phyloP scores from a whole-genome alignment of 1,140 invertebrate genomes.

The Diabrotica virgifera region DNA sequence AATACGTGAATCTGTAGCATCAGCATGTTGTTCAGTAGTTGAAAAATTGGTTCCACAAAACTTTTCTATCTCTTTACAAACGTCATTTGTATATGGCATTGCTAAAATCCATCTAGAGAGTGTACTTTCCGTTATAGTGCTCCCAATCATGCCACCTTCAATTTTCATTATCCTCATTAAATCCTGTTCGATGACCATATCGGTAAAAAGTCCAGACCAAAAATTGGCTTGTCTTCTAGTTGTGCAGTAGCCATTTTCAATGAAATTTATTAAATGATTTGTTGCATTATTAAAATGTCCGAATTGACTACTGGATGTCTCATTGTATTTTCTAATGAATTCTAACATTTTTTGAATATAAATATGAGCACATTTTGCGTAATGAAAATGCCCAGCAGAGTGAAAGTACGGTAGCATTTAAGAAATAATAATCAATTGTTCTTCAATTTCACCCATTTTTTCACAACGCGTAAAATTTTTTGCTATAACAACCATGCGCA shows the following conservation, averaged over 20 bases:
- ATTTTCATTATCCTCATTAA: constrained; percentile 50
- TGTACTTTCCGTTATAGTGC: constrained; percentile 44
- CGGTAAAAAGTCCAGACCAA: constrained; percentile 21
- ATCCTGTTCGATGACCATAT: constrained; percentile 43
- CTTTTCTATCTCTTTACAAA: constrained; percentile 41
- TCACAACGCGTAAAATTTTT: constrained; percentile 41
- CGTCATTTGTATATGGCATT: constrained; percentile 41
- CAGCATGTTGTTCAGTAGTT: constrained; percentile 48
- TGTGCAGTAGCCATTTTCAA: constrained; percentile 12
- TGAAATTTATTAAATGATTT: constrained; percentile 5
- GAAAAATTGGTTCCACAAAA: constrained; percentile 35
- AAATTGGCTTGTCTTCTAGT: constrained; percentile 32
- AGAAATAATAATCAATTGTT: constrained; percentile 32
- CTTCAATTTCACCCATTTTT: constrained; percentile 40
- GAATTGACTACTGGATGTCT: constrained; percentile 6
- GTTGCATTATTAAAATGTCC: neutral
- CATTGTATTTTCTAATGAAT: neutral
- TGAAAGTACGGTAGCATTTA: constrained; percentile 48
- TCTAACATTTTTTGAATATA: constrained; percentile 44
- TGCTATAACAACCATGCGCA: constrained; percentile 35
- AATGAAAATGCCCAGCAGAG: constrained; percentile 43
- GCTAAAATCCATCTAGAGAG: constrained; percentile 40
- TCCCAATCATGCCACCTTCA: constrained; percentile 43
- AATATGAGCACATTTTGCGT: constrained; percentile 42
- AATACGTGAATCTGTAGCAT: constrained; percentile 43